Percentiles rank a stretch among this genome's conserved stretches.
phyloP scores from a whole-genome alignment of 2,797 vertebrate species.

The Lacerta agilis region DNA sequence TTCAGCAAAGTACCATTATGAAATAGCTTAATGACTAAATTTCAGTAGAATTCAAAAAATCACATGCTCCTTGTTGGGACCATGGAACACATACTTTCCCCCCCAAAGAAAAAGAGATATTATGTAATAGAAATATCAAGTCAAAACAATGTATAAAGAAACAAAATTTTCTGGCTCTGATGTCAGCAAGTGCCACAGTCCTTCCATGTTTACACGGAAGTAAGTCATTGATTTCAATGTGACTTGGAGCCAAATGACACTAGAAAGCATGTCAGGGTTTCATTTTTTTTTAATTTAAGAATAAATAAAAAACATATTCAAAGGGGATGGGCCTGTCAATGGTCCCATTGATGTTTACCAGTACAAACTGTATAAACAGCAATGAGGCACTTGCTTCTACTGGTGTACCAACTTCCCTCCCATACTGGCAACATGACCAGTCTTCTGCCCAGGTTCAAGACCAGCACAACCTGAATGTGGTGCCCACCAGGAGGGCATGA shows the following conservation, averaged over 20 bases:
- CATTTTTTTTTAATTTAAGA: background rate
- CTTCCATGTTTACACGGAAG: background rate
- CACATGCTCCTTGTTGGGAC: background rate
- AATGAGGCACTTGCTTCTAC: too few relatives aligned
- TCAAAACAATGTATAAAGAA: constrained; percentile 1
- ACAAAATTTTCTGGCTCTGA: background rate
- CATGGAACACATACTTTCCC: constrained; percentile 15
- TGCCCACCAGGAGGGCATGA: too few relatives aligned
- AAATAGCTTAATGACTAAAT: constrained; percentile 36
- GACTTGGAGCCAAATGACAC: too few relatives aligned
- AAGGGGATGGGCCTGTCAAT: too few relatives aligned
- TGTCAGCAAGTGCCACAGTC: background rate
- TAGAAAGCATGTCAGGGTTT: background rate
- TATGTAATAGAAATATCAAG: constrained; percentile 52
- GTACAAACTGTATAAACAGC: too few relatives aligned
- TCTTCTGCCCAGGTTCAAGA: too few relatives aligned
- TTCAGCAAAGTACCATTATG: background rate
- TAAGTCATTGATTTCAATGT: background rate
- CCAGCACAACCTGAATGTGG: too few relatives aligned
- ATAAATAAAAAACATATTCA: too few relatives aligned
- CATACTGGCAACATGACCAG: too few relatives aligned
- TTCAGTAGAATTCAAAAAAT: constrained; percentile 43
- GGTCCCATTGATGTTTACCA: too few relatives aligned
- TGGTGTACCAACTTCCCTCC: too few relatives aligned
- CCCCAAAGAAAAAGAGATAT: background rate